phyloP scores from a whole-genome alignment of 2,797 vertebrate genomes.

The Phalloptychus januarius region DNA sequence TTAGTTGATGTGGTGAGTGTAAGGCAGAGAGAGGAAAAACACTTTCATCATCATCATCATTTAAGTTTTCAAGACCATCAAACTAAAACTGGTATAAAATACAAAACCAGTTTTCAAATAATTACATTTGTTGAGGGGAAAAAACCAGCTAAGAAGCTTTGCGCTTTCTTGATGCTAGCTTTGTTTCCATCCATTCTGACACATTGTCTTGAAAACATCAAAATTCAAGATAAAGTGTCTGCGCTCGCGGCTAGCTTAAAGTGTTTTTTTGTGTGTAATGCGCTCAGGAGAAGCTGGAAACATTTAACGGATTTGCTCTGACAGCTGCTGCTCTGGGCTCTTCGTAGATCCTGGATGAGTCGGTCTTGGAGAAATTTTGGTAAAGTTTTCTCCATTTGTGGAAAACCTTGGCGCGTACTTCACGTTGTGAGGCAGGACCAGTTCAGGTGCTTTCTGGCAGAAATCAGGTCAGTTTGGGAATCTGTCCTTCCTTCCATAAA shows the following conservation, averaged over 20 bases:
- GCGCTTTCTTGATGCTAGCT: background rate
- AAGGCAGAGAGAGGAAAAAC: slow-evolving; percentile 7
- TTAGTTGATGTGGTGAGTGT: background rate
- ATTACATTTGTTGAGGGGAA: background rate
- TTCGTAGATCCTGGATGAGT: background rate
- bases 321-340: background rate
- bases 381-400: no score
- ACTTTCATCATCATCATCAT: background rate
- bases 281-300: background rate
- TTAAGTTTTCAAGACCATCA: background rate
- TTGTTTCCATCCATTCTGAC: background rate
- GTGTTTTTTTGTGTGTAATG: no score
- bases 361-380: no score
- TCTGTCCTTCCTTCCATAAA: background rate
- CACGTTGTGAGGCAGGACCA: background rate
- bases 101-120: background rate
- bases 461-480: background rate
- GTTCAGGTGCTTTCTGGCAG: background rate
- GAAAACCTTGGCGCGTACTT: background rate
- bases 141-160: background rate
- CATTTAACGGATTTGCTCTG: background rate
- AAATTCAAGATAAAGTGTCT: background rate
- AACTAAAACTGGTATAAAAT: background rate
- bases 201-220: background rate
- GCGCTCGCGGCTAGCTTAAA: no score